Evolutionary conservation across 1,140 invertebrate species (phyloP).

Genomic region (Marisa cornuarietis): DNA sequence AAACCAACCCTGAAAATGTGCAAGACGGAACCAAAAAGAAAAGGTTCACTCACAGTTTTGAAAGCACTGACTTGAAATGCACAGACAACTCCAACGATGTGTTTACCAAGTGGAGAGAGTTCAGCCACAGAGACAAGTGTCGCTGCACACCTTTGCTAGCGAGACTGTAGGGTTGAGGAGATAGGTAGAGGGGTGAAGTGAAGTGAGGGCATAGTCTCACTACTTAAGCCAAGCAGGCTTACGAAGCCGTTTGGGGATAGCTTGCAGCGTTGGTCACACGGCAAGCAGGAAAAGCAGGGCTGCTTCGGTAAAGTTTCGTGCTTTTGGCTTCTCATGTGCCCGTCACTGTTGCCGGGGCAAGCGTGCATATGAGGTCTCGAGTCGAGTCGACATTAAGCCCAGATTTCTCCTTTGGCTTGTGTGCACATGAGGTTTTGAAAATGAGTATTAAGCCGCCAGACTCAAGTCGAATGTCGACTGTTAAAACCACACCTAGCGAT

Average conservation of each 20-base stretch:
- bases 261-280: no score
- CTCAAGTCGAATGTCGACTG: no score
- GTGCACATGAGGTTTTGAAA: not conserved
- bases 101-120: not conserved
- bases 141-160: not conserved
- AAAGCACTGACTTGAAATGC: not conserved
- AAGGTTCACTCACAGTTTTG: not conserved
- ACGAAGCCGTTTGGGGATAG: no score
- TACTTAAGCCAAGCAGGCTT: not conserved
- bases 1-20: not conserved
- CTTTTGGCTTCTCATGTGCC: no score
- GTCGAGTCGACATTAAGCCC: no score
- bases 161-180: not conserved
- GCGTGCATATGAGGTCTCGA: no score
- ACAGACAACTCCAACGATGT: not conserved
- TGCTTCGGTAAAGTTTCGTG: no score
- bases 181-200: not conserved
- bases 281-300: no score
- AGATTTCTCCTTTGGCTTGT: not conserved
- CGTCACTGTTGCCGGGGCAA: no score
- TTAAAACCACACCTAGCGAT: not conserved
- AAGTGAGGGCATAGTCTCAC: not conserved
- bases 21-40: not conserved
- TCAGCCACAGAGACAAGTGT: conserved; percentile 7
- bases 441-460: no score